Base-by-base conservation (phyloP, 2,113 vertebrate genomes). In the Calyptommatus sinebrachiatus region DNA sequence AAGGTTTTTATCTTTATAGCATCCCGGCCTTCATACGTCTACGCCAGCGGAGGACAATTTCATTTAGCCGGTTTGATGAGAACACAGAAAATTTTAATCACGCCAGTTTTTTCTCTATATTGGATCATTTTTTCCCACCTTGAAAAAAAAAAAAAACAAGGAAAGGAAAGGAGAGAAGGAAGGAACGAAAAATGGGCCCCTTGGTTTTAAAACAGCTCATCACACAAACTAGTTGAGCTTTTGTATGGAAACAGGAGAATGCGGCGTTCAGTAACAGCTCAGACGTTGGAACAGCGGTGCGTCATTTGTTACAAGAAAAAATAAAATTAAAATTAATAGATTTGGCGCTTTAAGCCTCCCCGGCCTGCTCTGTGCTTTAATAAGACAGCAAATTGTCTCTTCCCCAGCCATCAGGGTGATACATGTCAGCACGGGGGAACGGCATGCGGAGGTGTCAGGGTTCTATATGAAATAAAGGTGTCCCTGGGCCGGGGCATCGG, bases 21-120 rank as follows among this genome's bases (percentile, higher is more conserved):
- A 50, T 18, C 53, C 67, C 26, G 21, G 50, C 66, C 53, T 74
- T 81, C 79, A 75, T 75, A 81, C 75, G 65, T 81, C 79, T 81
- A 18, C 16, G 65, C 72, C 1, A n/a, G 41, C 35, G 72, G 62
- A 69, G 79, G 72, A 81, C 79, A 81, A 75, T 81, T 81, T 81
- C 79, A 81, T 81, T 81, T 81, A 46, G 72, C 68, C 61, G 65
- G 35, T 61, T 61, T 75, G 72, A 81, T 81, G 79, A 75, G 72
- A 81, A 75, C 72, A 75, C 53, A 29, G 65, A 69, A 41, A 81
- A 75, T 81, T 81, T 81, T 81, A 81, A 81, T 81, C 72, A 61
- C 72, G 46, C 72, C 35, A 2, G 26, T 75, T 81, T 75, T 75
- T 81, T 69, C 79, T 81, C 72, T 46, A 61, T 69, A 62, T 81